Evolutionary conservation across 2,888 invertebrate species (phyloP).

Genomic region (Adineta ricciae): DNA sequence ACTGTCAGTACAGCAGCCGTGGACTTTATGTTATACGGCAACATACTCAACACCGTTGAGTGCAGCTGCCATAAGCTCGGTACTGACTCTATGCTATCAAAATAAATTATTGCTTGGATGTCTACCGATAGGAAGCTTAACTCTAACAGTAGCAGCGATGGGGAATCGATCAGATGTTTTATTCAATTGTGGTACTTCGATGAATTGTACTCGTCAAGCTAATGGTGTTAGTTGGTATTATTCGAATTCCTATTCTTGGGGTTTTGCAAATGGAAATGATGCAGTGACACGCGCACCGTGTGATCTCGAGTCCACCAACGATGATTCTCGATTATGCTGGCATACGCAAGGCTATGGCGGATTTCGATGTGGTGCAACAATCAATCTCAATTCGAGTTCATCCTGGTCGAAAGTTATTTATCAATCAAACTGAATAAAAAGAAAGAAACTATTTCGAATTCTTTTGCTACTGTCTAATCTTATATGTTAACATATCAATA

Average conservation of each 20-base stretch:
- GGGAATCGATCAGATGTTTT: background rate
- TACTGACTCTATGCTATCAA: background rate
- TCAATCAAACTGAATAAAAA: too few species aligned
- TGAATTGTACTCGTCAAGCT: background rate
- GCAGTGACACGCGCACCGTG: background rate
- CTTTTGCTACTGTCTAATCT: too few species aligned
- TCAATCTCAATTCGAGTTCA: background rate
- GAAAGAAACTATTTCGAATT: too few species aligned
- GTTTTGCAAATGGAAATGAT: background rate
- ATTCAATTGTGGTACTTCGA: background rate
- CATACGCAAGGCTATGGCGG: background rate
- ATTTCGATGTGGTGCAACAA: background rate
- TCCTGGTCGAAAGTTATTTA: too few species aligned
- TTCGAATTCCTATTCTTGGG: background rate
- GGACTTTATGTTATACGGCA: too few species aligned
- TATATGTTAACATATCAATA: too few species aligned
- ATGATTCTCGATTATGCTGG: background rate
- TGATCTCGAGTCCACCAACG: background rate
- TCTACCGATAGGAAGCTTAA: background rate
- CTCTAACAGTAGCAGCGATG: background rate
- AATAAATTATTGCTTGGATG: background rate
- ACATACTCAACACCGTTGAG: too few species aligned
- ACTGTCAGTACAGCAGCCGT: too few species aligned
- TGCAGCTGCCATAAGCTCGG: too few species aligned
- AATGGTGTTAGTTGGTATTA: background rate